Base-by-base conservation (phyloP, 2,113 vertebrate species). In the Cranoglanis bouderius region DNA sequence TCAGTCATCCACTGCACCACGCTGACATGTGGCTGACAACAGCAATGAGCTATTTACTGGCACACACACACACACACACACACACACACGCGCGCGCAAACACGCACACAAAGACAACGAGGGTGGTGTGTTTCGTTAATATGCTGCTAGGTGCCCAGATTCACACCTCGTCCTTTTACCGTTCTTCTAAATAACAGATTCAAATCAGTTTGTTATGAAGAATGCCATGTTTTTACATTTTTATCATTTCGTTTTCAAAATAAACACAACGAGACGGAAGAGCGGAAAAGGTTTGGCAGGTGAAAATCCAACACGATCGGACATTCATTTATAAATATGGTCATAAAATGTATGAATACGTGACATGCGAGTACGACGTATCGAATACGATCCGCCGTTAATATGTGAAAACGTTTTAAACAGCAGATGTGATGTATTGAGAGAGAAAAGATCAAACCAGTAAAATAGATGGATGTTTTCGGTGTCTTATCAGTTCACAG, bases 1-100 rank as follows among this genome's bases (percentile, higher is more conserved):
- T 96, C 96, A 96, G 94, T 96, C 95, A 96, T 90, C 86, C 93
- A 80, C 93, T 89, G 94, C 92, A 92, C 94, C 94, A 91, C 91
- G 91, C 95, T 96, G 95, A 96, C 96, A 95, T 87, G 86, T 91
- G 92, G 94, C 93, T 94, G 93, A 95, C 94, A 95, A 95, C 94
- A 94, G 95, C 95, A 94, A 92, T 93, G 92, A 93, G 93, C 94
- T 91, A 93, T 91, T 92, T 94, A 88, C 93, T 93, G 93, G 35
- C 87, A 49, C 51, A 32, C 61, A 72, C 51, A 38, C 85, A 75
- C 67, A 74, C 70, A 90, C 72, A 93, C 90, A 91, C 92, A 92
- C 89, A 90, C 91, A 88, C 90, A 91, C 88, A 93, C 92, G 93
- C 92, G 93, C 95, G 94, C 94, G 88, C 92, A 92, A 84, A 85